phyloP scores from a whole-genome alignment of 1,140 invertebrate genomes.

The Sarcophaga bullata region DNA sequence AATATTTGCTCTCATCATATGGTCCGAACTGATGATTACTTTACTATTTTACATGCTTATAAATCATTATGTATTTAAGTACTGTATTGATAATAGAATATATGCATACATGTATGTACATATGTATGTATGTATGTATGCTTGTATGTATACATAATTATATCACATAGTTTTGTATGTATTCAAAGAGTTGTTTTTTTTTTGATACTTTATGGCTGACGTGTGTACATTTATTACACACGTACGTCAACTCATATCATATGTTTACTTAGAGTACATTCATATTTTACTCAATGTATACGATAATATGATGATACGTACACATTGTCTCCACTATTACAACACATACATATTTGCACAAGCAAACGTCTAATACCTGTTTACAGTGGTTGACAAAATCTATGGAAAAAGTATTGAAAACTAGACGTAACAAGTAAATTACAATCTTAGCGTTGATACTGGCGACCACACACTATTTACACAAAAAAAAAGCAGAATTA shows the following conservation, averaged over 20 bases:
- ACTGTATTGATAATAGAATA: not conserved
- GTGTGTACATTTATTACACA: not conserved
- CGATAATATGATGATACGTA: not conserved
- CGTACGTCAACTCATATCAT: not conserved
- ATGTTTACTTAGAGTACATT: not conserved
- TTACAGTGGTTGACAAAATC: too few relatives aligned
- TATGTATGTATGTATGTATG: too few relatives aligned
- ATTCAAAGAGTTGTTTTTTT: too few relatives aligned
- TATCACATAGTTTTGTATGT: too few relatives aligned
- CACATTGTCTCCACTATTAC: not conserved
- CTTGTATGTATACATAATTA: too few relatives aligned
- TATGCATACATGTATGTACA: not conserved
- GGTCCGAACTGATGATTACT: too few relatives aligned
- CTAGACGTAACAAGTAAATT: too few relatives aligned
- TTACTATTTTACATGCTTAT: not conserved
- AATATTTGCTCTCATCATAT: too few relatives aligned
- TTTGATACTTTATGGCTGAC: not conserved
- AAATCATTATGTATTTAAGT: not conserved
- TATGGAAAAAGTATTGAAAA: too few relatives aligned
- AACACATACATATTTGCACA: not conserved
- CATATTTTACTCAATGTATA: not conserved
- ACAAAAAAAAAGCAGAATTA: too few relatives aligned
- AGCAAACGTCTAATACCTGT: not conserved
- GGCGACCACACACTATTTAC: too few relatives aligned
- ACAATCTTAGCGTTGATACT: too few relatives aligned